phyloP scores from a whole-genome alignment of 2,888 invertebrate species.

The Lasioglossum marginatum region DNA sequence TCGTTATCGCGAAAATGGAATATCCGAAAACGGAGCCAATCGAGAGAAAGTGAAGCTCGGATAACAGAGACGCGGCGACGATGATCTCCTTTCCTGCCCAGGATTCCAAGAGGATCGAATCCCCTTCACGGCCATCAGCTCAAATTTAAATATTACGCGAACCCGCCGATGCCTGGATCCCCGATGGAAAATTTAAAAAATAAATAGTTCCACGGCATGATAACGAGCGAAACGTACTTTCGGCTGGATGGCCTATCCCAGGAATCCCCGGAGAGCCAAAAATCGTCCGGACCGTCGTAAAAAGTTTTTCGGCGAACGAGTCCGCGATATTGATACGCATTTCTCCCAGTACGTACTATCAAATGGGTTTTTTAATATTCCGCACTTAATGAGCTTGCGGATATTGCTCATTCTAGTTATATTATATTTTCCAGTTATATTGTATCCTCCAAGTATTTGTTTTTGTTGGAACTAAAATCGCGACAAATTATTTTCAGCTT shows the following conservation, averaged over 20 bases:
- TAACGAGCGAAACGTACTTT: constrained; percentile 32
- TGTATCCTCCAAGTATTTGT: too few species aligned
- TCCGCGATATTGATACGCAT: background rate
- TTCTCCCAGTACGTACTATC: too few species aligned
- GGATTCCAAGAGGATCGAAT: constrained; percentile 20
- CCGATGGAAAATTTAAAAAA: constrained; percentile 24
- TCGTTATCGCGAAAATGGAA: background rate
- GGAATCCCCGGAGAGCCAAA: background rate
- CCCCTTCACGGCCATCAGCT: constrained; percentile 16
- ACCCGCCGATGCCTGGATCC: background rate
- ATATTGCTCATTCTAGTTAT: background rate
- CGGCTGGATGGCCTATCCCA: background rate
- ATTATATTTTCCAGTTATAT: too few species aligned
- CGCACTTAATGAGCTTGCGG: background rate
- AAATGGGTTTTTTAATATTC: background rate
- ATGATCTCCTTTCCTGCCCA: constrained; percentile 13
- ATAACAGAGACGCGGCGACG: background rate
- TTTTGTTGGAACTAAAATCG: too few species aligned
- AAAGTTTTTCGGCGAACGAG: background rate
- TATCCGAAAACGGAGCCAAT: background rate
- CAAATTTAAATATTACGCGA: constrained; percentile 37
- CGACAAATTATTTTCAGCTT: too few species aligned
- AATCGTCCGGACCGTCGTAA: background rate
- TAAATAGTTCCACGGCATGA: constrained; percentile 26
- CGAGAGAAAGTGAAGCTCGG: background rate